Conservation (phyloP, 2,113 vertebrate genomes). For the Bujurquina vittata region DNA sequence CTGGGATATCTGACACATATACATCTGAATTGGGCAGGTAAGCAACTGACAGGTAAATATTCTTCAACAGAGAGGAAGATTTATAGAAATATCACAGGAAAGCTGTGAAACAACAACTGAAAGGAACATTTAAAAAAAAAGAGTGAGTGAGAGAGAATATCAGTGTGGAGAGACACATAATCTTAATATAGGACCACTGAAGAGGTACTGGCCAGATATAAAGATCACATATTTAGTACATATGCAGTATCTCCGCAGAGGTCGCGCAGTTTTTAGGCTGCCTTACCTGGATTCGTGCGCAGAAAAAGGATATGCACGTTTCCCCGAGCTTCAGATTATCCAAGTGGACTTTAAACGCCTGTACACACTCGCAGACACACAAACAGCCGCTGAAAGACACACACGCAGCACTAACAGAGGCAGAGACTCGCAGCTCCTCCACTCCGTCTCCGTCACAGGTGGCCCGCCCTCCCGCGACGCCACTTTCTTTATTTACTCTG, state of each 20-base stretch:
- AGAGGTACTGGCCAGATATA: background rate
- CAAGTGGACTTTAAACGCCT: slow-evolving; percentile 57
- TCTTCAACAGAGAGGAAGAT: background rate
- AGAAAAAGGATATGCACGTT: background rate
- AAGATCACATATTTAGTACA: background rate
- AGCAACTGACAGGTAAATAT: background rate
- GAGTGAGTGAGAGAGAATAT: no score
- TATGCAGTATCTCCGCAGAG: background rate
- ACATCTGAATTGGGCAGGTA: background rate
- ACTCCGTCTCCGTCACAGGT: slow-evolving; percentile 67
- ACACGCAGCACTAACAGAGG: background rate
- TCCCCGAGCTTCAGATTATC: slow-evolving; percentile 26
- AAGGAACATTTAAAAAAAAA: background rate
- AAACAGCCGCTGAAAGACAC: slow-evolving; percentile 10
- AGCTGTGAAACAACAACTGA: background rate
- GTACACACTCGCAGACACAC: background rate
- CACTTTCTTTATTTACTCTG: background rate
- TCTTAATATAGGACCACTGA: background rate
- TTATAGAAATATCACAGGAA: background rate
- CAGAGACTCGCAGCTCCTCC: slow-evolving; percentile 4
- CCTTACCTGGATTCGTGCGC: slow-evolving; percentile 49
- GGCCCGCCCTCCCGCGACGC: slow-evolving; percentile 46
- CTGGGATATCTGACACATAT: background rate
- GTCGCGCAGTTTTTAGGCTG: background rate
- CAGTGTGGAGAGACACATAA: background rate